Evolutionary conservation across 2,797 vertebrate species (phyloP).

Genomic region (Lagodon rhomboides): DNA sequence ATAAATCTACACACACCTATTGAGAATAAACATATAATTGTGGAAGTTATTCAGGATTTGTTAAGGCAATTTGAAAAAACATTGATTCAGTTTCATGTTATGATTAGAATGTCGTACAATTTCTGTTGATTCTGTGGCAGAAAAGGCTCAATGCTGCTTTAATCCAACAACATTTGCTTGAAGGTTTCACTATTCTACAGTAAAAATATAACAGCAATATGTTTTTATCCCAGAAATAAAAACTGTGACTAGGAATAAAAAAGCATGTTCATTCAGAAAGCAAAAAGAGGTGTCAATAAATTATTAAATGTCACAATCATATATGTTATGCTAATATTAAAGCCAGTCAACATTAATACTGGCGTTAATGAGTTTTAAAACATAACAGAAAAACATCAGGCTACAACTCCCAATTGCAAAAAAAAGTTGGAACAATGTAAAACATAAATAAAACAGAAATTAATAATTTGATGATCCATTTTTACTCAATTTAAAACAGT

Average conservation of each 20-base stretch:
- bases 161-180: background rate
- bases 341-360: background rate
- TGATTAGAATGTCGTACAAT: background rate
- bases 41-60: background rate
- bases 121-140: background rate
- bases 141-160: background rate
- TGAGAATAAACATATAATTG: background rate
- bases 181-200: background rate
- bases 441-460: no score
- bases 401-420: no score
- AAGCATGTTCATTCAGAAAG: background rate
- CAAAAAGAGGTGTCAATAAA: background rate
- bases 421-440: no score
- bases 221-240: background rate
- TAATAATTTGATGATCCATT: no score
- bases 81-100: background rate
- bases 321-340: background rate
- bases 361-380: background rate
- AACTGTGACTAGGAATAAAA: background rate
- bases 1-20: background rate
- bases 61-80: background rate
- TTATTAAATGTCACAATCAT: background rate
- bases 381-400: background rate
- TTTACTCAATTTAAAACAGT: no score
- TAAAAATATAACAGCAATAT: background rate